Base-by-base conservation (phyloP, 2,888 invertebrate genomes). In the Chrysolina americana region DNA sequence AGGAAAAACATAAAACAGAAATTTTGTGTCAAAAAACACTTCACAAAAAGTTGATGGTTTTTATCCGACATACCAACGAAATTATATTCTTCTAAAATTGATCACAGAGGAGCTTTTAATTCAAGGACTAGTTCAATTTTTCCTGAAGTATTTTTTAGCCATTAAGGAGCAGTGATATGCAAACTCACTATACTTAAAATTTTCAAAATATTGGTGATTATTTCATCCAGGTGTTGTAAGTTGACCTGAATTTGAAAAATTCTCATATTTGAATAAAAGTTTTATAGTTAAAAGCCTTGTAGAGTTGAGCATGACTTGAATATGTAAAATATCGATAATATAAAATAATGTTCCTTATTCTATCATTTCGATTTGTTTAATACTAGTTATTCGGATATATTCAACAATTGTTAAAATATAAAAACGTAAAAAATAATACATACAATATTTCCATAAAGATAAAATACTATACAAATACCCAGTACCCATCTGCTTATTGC, bases 341-440 rank as follows among this genome's bases (percentile, higher is more conserved):
- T 13, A 53, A 53, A 53, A 21, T 13, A 53, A 13, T 53, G 19
- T 44, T 15, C 5, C 53, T 53, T 36, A 36, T 36, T 36, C 36
- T 36, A 36, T 4, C 11, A n/a, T 28, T 28, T 59, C 23, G 19
- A 59, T 13, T 59, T n/a, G 15, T 2, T 36, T 15, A 28, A 2
- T n/a, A 59, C 59, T 36, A 59, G 28, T 21, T 56, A 17, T 17
- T 48, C 48, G 17, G 48, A 48, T 23, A 53, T 28, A 59, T n/a
- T 59, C 36, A 59, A 59, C 59, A 59, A n/a, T 28, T 28, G 36
- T 15, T 59, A 59, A 36, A 59, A 59, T 59, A 36, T 59, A 59
- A 59, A 59, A 59, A 59, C 59, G 15, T 59, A 59, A 59, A 59
- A 59, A 59, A 59, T 59, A 28, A 23, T n/a, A 28, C 28, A 36